Evolutionary conservation across 2,888 invertebrate genomes (phyloP).

Genomic region (Ligdia adustata): DNA sequence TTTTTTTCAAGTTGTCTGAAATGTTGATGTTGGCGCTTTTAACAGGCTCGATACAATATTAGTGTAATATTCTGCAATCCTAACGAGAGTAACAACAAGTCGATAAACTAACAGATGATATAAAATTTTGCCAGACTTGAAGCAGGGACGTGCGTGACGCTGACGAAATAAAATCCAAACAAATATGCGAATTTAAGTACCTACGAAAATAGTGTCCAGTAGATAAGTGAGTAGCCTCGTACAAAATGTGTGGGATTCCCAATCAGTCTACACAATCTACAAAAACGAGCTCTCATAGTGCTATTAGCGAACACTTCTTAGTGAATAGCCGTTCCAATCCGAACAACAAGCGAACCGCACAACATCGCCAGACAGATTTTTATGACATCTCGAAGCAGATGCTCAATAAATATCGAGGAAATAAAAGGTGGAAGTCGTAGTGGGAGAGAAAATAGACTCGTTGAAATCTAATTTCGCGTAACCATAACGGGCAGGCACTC

Average conservation of each 20-base stretch:
- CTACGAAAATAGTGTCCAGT: no score
- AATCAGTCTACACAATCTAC: slow-evolving; percentile 3
- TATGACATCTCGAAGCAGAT: slow-evolving; percentile 42
- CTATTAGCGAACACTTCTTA: slow-evolving; percentile 6
- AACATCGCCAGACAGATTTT: slow-evolving; percentile 37
- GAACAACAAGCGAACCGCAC: slow-evolving; percentile 28
- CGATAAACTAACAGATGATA: no score
- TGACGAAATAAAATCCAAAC: no score
- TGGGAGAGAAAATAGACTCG: slow-evolving; percentile 75
- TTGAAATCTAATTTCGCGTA: slow-evolving; percentile 85
- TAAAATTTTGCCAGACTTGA: no score
- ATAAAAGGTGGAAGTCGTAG: slow-evolving; percentile 68
- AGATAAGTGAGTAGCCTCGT: not conserved
- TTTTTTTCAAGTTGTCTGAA: no score
- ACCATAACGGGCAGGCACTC: slow-evolving; percentile 77
- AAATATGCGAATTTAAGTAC: no score
- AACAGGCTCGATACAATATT: no score
- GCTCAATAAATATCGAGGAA: slow-evolving; percentile 64
- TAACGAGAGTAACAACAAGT: no score
- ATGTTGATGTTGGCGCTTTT: no score
- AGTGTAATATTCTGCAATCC: no score
- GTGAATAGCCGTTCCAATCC: slow-evolving; percentile 18
- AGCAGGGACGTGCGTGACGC: no score
- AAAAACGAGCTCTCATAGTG: not conserved
- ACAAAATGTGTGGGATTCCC: not conserved